phyloP scores from a whole-genome alignment of 1,140 invertebrate genomes.

The Goniozus legneri region DNA sequence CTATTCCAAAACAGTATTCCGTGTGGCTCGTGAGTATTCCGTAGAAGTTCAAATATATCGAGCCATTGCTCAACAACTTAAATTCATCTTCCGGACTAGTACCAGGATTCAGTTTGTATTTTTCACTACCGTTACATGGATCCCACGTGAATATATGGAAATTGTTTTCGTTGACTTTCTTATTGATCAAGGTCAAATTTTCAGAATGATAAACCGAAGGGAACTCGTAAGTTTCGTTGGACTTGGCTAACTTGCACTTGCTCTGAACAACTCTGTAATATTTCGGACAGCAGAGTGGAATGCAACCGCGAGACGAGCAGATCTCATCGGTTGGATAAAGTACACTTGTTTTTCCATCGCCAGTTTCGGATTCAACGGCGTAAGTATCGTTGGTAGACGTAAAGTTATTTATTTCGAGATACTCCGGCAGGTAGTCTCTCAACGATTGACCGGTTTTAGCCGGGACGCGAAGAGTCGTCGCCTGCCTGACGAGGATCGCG shows the following conservation, averaged over 20 bases:
- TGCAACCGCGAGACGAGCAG: neutral
- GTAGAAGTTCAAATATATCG: conserved; percentile 45
- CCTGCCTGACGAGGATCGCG: too few species aligned
- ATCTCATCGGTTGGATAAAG: neutral
- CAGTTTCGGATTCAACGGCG: too few species aligned
- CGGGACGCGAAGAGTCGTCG: too few species aligned
- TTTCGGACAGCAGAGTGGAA: conserved; percentile 16
- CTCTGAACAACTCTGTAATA: neutral
- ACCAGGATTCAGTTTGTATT: conserved; percentile 51
- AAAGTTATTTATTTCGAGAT: too few species aligned
- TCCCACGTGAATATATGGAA: conserved; percentile 11
- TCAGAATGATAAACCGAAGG: conserved; percentile 9
- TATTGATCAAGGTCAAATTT: neutral
- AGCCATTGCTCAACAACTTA: conserved; percentile 54
- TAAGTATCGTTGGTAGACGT: too few species aligned
- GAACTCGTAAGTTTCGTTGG: neutral
- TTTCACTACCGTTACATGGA: conserved; percentile 12
- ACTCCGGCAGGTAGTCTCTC: too few species aligned
- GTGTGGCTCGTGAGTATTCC: conserved; percentile 1
- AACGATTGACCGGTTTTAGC: too few species aligned
- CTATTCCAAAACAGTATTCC: conserved; percentile 22
- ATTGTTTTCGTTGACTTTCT: neutral
- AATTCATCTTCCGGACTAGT: conserved; percentile 49
- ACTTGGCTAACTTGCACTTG: neutral
- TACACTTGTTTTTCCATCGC: too few species aligned